Evolutionary conservation across 1,140 invertebrate species (phyloP), one percentile per base, ranked within the genome.

Genomic region (Bombus waltoni): DNA sequence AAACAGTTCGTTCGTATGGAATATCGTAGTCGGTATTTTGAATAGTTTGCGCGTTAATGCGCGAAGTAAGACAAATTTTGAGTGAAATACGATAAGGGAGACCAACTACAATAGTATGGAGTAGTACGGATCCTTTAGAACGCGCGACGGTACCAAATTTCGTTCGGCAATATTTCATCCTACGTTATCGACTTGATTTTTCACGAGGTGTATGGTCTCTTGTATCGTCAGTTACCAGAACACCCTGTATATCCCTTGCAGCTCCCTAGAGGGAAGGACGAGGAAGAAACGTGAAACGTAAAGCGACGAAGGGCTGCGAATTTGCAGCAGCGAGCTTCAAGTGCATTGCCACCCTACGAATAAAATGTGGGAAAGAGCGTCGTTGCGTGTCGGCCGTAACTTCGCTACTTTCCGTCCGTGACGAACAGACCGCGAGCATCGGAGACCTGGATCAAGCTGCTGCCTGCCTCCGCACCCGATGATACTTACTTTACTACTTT

Each of bases 281-380:
- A 32, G 32, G 71, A 53, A 44, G 44, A 53, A 59, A 70, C 84
- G 71, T 81, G 35, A 53, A 59, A 70, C 84, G 71, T 81, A 68
- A 72, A 73, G 59, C 83, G 83, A 85, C 42, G 83, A 85, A 85
- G 78, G 84, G 84, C 77, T 85, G 84, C 71, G 79, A 85, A 81
- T 85, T 85, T 81, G 77, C 83, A 85, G 74, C 75, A 71, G 76
- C 83, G 70, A 53, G 77, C 42, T 73, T 73, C 42, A 22, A 70
- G 40, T 70, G 68, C 42, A 59, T 40, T 70, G 57, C 83, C 78
- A 81, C 83, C 83, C 70, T 47, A 62, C 83, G 83, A 74, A 85
- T 80, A 85, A 85, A 81, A 81, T 71, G 83, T 71, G 83, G 59
- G 83, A 53, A 73, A 79, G 76, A 81, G 70, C 83, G 66, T 80